Evolutionary conservation across 2,113 vertebrate genomes (phyloP).

Genomic region (Chaenocephalus aceratus): DNA sequence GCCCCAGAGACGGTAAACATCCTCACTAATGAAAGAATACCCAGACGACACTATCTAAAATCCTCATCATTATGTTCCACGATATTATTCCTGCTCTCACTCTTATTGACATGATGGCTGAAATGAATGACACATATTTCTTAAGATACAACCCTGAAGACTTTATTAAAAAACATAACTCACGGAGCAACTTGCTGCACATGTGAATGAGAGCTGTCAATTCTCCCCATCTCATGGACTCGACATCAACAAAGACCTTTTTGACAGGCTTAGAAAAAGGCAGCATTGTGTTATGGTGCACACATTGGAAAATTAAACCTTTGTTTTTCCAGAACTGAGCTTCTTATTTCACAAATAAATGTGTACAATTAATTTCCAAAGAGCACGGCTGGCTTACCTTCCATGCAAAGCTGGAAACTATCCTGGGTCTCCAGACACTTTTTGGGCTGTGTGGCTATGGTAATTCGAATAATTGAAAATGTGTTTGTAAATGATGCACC

Average conservation of each 20-base stretch:
- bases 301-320: slow-evolving; percentile 8
- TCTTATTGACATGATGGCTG: slow-evolving; percentile 8
- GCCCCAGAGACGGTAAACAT: slow-evolving; percentile 40
- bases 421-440: neutral
- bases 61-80: slow-evolving; percentile 34
- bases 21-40: slow-evolving; percentile 56
- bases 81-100: slow-evolving; percentile 28
- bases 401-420: slow-evolving; percentile 2
- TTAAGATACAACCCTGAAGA: slow-evolving; percentile 2
- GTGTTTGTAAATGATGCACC: neutral
- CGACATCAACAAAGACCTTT: slow-evolving; percentile 4
- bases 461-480: neutral
- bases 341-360: slow-evolving; percentile 18
- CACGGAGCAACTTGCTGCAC: neutral
- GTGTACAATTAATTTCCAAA: neutral
- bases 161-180: slow-evolving; percentile 32
- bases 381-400: too few species aligned
- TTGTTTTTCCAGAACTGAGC: slow-evolving; percentile 24
- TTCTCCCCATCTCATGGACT: neutral
- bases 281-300: neutral
- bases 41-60: slow-evolving; percentile 22
- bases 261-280: neutral
- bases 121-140: slow-evolving; percentile 1
- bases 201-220: neutral
- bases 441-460: neutral